phyloP scores from a whole-genome alignment of 2,113 vertebrate genomes.

The Saimiri boliviensis region DNA sequence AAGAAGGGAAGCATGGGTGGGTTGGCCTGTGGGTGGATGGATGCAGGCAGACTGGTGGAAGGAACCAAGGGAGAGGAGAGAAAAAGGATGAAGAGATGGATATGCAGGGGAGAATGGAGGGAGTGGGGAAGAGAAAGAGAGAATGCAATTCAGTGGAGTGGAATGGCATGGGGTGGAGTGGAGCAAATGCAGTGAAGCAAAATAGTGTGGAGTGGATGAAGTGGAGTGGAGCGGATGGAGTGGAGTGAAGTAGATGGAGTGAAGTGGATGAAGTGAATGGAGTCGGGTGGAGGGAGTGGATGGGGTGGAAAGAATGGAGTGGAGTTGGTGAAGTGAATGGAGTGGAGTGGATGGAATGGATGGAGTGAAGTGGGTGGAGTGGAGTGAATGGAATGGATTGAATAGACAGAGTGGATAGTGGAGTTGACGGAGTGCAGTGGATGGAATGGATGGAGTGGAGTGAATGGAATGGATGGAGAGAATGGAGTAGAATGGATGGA shows the following conservation, averaged over 20 bases:
- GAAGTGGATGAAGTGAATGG: too few species aligned
- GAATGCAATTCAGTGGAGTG: neutral
- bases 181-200: neutral
- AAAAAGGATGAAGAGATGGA: neutral
- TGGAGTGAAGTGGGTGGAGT: too few species aligned
- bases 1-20: neutral
- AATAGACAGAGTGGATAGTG: rapidly evolving
- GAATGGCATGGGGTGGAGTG: neutral
- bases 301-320: too few species aligned
- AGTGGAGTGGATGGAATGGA: too few species aligned
- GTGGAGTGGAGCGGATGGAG: too few species aligned
- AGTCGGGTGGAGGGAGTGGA: too few species aligned
- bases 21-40: neutral
- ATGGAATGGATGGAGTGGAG: rapidly evolving
- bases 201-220: neutral
- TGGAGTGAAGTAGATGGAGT: too few species aligned
- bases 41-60: neutral
- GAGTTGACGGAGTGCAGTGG: rapidly evolving
- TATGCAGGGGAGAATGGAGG: too few species aligned
- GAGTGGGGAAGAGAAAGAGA: neutral
- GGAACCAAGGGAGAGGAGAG: neutral
- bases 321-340: too few species aligned
- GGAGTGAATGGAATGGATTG: rapidly evolving
- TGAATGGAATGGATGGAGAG: rapidly evolving
- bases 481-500: too few species aligned